phyloP scores from a whole-genome alignment of 2,113 vertebrate genomes.

The Lethenteron reissneri region DNA sequence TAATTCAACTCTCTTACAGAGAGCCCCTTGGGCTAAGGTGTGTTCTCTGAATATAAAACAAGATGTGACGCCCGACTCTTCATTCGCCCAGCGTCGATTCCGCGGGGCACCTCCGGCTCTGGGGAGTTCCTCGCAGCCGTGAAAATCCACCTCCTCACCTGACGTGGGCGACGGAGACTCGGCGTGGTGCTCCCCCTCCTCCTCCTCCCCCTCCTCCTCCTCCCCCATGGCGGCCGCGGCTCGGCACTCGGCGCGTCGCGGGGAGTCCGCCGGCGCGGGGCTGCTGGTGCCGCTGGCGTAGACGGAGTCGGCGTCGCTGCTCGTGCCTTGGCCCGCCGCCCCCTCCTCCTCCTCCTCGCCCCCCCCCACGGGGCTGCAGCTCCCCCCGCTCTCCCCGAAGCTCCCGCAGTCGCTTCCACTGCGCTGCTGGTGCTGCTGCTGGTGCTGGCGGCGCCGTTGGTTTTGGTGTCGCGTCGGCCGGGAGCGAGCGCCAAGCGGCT shows the following conservation, averaged over 20 bases:
- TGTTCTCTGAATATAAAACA: too few species aligned
- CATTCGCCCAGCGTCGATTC: too few species aligned
- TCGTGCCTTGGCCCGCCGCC: conserved; percentile 8
- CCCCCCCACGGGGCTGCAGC: background rate
- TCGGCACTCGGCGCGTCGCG: conserved; percentile 37
- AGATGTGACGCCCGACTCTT: too few species aligned
- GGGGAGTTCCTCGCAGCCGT: conserved; percentile 8
- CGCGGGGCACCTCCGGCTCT: too few species aligned
- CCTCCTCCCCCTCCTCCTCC: conserved; percentile 11
- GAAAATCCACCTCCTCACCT: conserved; percentile 19
- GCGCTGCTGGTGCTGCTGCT: conserved; percentile 9
- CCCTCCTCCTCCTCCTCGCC: conserved; percentile 15
- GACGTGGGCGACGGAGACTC: background rate
- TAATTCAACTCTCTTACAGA: too few species aligned
- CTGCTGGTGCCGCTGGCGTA: too few species aligned
- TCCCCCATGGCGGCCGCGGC: conserved; percentile 39
- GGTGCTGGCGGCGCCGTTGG: conserved; percentile 43
- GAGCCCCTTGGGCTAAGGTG: too few species aligned
- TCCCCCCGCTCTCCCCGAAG: background rate
- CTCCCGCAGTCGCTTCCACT: conserved; percentile 13
- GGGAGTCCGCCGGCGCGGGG: too few species aligned
- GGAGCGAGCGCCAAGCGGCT: conserved; percentile 21
- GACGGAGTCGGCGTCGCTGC: conserved; percentile 18
- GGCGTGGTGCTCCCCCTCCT: conserved; percentile 12
- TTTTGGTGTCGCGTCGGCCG: conserved; percentile 40